Base-by-base conservation (phyloP, 2,113 vertebrate genomes). In the Phycodurus eques region DNA sequence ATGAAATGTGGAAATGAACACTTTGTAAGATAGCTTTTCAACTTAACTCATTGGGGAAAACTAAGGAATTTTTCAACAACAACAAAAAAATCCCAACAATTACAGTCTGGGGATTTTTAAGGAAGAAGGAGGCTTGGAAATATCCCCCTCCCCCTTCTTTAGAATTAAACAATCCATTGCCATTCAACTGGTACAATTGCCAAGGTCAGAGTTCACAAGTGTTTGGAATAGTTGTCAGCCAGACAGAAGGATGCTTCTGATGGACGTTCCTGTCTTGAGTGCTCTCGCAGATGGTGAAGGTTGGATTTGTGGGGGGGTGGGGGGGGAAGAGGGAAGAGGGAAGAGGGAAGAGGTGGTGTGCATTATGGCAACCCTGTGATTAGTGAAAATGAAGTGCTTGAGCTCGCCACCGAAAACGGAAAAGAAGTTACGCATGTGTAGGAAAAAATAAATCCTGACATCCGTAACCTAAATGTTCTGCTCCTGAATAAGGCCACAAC, bases 351-450 rank as follows among this genome's bases (percentile, higher is more conserved):
- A 2, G 11, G 54, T 75, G 86, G 74, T 79, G 85, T 81, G 78
- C 75, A 88, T 76, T 85, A 83, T 91, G 86, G 88, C 76, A 92
- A 92, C 88, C 87, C 83, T 88, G 84, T 92, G 78, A 91, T 93
- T 91, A 92, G 80, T 78, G 88, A 79, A 84, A 90, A 86, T 88
- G 85, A 82, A 84, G 82, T 82, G 84, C 88, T 84, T 88, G 87
- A 89, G 89, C 84, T 89, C 39, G 72, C 75, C 81, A 85, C 83
- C 82, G 83, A 22, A 88, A 88, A 89, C 85, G 83, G 86, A 81
- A 85, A 83, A 75, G 79, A 74, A 84, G 80, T 80, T 75, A 76
- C 14, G 43, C 39, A 49, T 66, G 44, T 59, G 69, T 80, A 42
- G 62, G n/a, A 27, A 75, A 81, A 83, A 76, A 69, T 56, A 62